Conservation (phyloP, 2,797 vertebrate genomes). For the Lates japonicus region DNA sequence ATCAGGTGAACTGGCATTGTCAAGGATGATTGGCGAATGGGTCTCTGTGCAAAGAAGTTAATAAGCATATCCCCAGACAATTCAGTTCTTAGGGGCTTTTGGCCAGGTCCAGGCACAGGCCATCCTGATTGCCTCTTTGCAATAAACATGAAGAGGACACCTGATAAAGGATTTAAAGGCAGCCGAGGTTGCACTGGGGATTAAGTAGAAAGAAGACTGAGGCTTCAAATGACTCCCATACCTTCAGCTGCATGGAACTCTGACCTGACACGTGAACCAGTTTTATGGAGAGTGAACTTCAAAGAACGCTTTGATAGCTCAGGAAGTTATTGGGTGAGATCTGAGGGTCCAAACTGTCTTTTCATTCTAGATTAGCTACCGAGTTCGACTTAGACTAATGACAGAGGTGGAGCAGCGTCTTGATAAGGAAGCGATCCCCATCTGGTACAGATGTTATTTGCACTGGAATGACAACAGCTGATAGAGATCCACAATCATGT, state of each 20-base stretch:
- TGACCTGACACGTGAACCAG: slow-evolving; percentile 83
- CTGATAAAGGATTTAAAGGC: slow-evolving; percentile 69
- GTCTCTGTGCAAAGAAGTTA: slow-evolving; percentile 55
- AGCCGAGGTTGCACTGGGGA: slow-evolving; percentile 28
- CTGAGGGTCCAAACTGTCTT: slow-evolving; percentile 77
- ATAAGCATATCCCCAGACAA: slow-evolving; percentile 57
- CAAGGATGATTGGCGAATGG: slow-evolving; percentile 57
- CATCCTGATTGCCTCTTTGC: slow-evolving; percentile 68
- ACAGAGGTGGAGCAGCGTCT: slow-evolving; percentile 70
- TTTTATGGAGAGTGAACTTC: slow-evolving; percentile 81
- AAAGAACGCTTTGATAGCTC: slow-evolving; percentile 84
- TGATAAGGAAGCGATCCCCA: slow-evolving; percentile 71
- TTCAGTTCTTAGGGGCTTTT: slow-evolving; percentile 53
- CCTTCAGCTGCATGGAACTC: slow-evolving; percentile 75
- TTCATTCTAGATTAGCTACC: slow-evolving; percentile 79
- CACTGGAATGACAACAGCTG: slow-evolving; percentile 59
- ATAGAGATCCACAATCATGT: slow-evolving; percentile 54
- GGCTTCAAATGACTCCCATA: slow-evolving; percentile 73
- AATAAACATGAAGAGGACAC: slow-evolving; percentile 73
- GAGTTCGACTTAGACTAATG: slow-evolving; percentile 77
- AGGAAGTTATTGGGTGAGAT: slow-evolving; percentile 78
- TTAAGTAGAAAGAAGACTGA: slow-evolving; percentile 51
- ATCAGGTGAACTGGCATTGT: slow-evolving; percentile 54
- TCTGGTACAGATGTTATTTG: slow-evolving; percentile 72
- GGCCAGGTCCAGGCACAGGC: slow-evolving; percentile 50